Evolutionary conservation across 1,140 invertebrate species (phyloP), one percentile per base, ranked within the genome.

Genomic region (Scaptomyza pallida): DNA sequence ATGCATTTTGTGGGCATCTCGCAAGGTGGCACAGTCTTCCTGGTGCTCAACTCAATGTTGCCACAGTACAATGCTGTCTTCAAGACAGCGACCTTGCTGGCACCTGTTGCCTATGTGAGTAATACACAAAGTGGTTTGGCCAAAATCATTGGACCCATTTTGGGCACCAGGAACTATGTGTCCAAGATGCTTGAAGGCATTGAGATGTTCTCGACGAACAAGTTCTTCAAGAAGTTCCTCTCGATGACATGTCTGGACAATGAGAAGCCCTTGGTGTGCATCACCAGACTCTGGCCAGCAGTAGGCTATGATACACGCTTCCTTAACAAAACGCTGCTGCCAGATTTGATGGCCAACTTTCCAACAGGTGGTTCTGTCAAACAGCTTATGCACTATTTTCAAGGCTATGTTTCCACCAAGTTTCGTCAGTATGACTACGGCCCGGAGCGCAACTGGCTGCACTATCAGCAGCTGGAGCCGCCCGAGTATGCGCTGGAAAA

Each of bases 11-110:
- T 92, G 54, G 92, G 92, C 15, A 92, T 92, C 75, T 93, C 92
- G 0, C 94, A 95, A 40, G 96, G 95, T 13, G 94, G 93, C 4
- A 93, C 93, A 0, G 73, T 90, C 0, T 93, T 93, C 52, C 93
- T 93, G 33, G 93, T 94, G 0, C 92, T 94, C 83, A 86, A 93
- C 23, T 93, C 93, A 13, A 90, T 92, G 57, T 26, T 90, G 17
- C 93, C 94, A 0, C 91, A 94, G n/a, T 95, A 95, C 51, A 93
- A 94, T 57, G 73, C 92, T 0, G 94, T 94, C 75, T 92, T 95
- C 4, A 89, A 83, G 40, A 88, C 92, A 0, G 92, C 93, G 75
- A 92, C 94, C 40, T 92, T 93, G 0, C 75, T 96, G 47, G 90
- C 93, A 0, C 94, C 95, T 0, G 92, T 95, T 0, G 92, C 92